Base-by-base conservation (phyloP, 2,113 vertebrate genomes). In the Suncus etruscus region DNA sequence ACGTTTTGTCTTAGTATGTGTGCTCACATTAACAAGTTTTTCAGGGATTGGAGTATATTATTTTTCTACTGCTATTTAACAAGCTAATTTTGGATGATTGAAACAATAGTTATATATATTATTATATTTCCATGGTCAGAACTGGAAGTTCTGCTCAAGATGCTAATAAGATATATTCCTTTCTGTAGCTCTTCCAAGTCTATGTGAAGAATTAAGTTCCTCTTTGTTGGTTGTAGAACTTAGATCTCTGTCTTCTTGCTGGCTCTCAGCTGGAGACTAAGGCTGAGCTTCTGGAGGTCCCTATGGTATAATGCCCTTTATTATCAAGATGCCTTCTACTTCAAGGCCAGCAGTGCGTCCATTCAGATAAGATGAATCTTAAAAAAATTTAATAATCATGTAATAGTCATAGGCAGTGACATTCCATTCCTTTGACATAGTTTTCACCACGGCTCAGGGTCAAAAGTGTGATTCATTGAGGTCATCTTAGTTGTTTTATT, bases 1-100 rank as follows among this genome's bases (percentile, higher is more conserved):
- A 72, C 80, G 84, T 48, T 76, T 80, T 83, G 54, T 58, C 75
- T 90, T 84, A 83, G n/a, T 31, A 50, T 31, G 5, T 31, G 45
- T 83, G 29, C 69, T 47, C 6, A 24, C 32, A 39, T 81, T 90
- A 70, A 77, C 47, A 82, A 47, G 31, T 27, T 32, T 75, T 27
- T 77, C 66, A 79, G 51, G 63, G 65, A 20, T 50, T 80, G 68
- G 32, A 72, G 39, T 39, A 2, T 48, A 84, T 73, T 74, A 18
- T 5, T 68, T 80, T 65, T 85, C 29, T 29, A 54, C 51, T 76
- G 24, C 51, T 76, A 6, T 65, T 8, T n/a, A 61, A 72, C 78
- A 93, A 75, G 82, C 31, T 20, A 63, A 80, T 18, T 5, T 77
- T 29, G 39, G 15, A 45, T 65, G 18, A 24, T 73, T 69, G 16